Evolutionary conservation across 2,113 vertebrate species (phyloP).

Genomic region (Mesocricetus auratus): DNA sequence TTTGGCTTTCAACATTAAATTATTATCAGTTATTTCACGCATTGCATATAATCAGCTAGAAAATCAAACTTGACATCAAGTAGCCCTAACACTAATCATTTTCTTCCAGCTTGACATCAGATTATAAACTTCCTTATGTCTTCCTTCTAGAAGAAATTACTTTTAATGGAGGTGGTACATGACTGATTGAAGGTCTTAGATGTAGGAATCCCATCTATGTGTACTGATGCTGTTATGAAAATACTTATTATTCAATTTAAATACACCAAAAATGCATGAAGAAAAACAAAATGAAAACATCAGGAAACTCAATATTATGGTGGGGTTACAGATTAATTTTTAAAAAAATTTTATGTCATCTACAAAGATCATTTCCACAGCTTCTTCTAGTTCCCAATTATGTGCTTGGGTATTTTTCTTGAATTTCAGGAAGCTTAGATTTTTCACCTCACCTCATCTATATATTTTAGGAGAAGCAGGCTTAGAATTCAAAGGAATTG

Average conservation of each 20-base stretch:
- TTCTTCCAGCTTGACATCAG: background rate
- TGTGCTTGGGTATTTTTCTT: too few relatives aligned
- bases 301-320: conserved; percentile 58
- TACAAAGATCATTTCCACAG: background rate
- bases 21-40: background rate
- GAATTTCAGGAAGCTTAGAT: too few relatives aligned
- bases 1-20: background rate
- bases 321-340: conserved; percentile 44
- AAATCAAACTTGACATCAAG: background rate
- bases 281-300: background rate
- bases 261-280: background rate
- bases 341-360: conserved; percentile 19
- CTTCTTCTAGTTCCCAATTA: too few relatives aligned
- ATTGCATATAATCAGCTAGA: background rate
- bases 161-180: background rate
- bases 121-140: background rate
- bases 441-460: too few relatives aligned
- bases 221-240: background rate
- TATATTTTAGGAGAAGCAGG: background rate
- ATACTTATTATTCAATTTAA: background rate
- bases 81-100: background rate
- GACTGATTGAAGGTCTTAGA: background rate
- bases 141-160: background rate
- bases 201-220: background rate
- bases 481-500: background rate